Evolutionary conservation across 2,888 invertebrate species (phyloP), one percentile per base, ranked within the genome.

Genomic region (Odontocerum albicorne): DNA sequence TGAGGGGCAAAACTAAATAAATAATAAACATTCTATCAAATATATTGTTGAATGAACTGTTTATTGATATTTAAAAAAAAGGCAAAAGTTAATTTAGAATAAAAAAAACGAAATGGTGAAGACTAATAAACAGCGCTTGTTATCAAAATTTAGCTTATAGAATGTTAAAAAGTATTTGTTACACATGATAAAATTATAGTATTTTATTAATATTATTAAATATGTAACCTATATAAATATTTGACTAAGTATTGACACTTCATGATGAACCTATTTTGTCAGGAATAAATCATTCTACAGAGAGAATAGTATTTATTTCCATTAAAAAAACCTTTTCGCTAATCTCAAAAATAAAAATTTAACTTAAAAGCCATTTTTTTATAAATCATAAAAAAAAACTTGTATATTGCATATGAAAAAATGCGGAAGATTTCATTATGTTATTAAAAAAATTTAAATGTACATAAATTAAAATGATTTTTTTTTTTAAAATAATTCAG

Each of bases 121-220:
- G 57, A 58, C 61, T 61, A 56, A 60, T 44, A 57, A 57, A 58
- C 58, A 52, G 61, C 56, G 61, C 61, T 58, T 61, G 61, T 61
- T 61, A 58, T 61, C 61, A 61, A 61, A 61, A 55, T 60, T 61
- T 61, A 61, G 61, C 61, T 61, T 61, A 58, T 61, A 61, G 61
- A 58, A 46, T 61, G 61, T 61, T 61, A 52, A 58, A 59, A 56
- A 40, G 32, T 58, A 61, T 58, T 61, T 61, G 61, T 61, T 61
- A 61, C 58, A 61, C 58, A 57, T 55, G 49, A 54, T 53, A 54
- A 55, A 54, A 50, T 59, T 55, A 52, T 53, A 52, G 57, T 60
- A 55, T 57, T 42, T 55, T 52, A 55, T 51, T 55, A 57, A 52
- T 45, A 57, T 56, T 55, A 59, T 39, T 54, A 45, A 54, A 49